Evolutionary conservation across 2,888 invertebrate genomes (phyloP), one percentile per base, ranked within the genome.

Genomic region (Nineta flava): DNA sequence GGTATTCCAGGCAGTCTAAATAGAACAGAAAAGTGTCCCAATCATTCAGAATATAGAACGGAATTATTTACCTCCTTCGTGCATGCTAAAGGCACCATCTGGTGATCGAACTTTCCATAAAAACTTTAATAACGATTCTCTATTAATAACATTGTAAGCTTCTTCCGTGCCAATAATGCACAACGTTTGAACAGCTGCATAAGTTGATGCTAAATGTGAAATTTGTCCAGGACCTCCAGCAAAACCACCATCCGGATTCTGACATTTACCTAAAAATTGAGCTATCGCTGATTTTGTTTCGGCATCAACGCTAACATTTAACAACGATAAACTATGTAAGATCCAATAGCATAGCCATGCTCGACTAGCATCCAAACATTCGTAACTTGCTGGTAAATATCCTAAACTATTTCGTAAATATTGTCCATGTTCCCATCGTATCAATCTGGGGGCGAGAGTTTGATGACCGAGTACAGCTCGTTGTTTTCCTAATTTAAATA

Each of bases 341-440:
- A 90, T 91, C 99, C 99, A 99, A 64, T 95, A 99, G 59, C 92
- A 83, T 53, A 97, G 72, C 99, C 99, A 99, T 7, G 97, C 83
- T 58, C 95, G 79, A 65, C 95, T 96, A 9, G 92, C 87, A 74
- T 99, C 97, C 55, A 99, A 71, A 61, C 81, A 80, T 78, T 81
- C 79, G 62, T 88, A 91, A 53, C 76, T 74, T 52, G 71, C 68
- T 42, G 85, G 81, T 56, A 93, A 69, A 59, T 74, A 69, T 43
- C 70, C 71, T 19, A 93, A 63, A 60, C 81, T 83, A 56, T 73
- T 75, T 58, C 79, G 77, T 50, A 93, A 69, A 63, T 80, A 76
- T 55, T 72, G 65, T 56, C 74, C 70, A 63, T 87, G 85, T 56
- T 74, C 72, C 51, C 75, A 69, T 60, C 78, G 76, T 46, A 76